Conservation (phyloP, 2,113 vertebrate species). For the Amblyornis subalaris region DNA sequence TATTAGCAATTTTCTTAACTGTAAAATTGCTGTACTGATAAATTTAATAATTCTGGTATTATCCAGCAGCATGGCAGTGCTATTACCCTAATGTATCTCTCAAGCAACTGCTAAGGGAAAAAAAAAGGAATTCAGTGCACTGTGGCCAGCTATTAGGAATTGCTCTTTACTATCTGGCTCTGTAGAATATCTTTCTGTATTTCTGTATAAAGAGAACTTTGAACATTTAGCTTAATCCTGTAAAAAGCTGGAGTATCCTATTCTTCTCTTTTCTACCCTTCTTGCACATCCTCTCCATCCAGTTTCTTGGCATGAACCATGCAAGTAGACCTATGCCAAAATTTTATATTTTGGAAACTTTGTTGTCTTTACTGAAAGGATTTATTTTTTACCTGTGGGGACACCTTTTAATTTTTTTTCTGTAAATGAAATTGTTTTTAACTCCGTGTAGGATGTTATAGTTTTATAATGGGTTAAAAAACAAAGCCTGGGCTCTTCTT, state of each 20-base stretch:
- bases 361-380: background rate
- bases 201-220: background rate
- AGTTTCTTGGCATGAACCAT: background rate
- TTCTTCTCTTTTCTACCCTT: background rate
- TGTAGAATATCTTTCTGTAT: background rate
- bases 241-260: background rate
- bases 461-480: constrained; percentile 15
- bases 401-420: background rate
- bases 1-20: constrained; percentile 4
- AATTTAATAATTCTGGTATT: background rate
- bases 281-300: background rate
- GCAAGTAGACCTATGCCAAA: background rate
- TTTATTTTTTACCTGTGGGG: background rate
- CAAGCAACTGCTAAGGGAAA: background rate
- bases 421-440: constrained; percentile 3
- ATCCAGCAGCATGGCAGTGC: background rate
- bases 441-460: background rate
- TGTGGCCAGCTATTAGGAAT: background rate
- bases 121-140: background rate
- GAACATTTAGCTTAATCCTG: background rate
- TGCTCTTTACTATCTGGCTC: background rate
- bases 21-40: background rate
- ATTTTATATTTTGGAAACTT: constrained; percentile 1
- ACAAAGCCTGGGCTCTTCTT: background rate
- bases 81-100: background rate